Conservation (phyloP, 2,113 vertebrate species). For the Neoarius graeffei region DNA sequence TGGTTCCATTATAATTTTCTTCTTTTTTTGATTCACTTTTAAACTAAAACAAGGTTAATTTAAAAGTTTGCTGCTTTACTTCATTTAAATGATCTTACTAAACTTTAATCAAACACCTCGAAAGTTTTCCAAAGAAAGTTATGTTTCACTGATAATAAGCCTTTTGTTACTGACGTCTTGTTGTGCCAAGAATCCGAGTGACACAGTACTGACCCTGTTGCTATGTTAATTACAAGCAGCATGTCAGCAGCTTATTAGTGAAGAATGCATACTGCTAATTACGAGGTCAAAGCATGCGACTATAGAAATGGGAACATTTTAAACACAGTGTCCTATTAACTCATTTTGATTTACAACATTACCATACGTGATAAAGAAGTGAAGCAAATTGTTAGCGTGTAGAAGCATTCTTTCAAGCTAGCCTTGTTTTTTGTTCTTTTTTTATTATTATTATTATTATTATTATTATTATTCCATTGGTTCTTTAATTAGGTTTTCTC, state of each 20-base stretch:
- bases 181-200: not conserved
- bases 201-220: not conserved
- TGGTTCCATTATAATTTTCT: not conserved
- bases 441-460: not conserved
- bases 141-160: not conserved
- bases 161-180: not conserved
- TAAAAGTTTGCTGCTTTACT: not conserved
- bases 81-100: not conserved
- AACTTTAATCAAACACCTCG: not conserved
- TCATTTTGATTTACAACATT: not conserved
- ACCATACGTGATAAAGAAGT: not conserved
- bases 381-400: not conserved
- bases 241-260: not conserved
- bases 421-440: conserved; percentile 1
- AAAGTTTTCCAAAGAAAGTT: conserved; percentile 4
- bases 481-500: conserved; percentile 38
- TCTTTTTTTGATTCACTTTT: not conserved
- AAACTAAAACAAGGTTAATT: no score
- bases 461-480: not conserved
- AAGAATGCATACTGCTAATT: conserved; percentile 5
- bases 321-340: not conserved
- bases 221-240: not conserved
- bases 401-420: conserved; percentile 3
- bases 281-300: not conserved
- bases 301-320: not conserved